Evolutionary conservation across 2,888 invertebrate species (phyloP), one percentile per base, ranked within the genome.

Genomic region (Drosophila pseudotakahashii): DNA sequence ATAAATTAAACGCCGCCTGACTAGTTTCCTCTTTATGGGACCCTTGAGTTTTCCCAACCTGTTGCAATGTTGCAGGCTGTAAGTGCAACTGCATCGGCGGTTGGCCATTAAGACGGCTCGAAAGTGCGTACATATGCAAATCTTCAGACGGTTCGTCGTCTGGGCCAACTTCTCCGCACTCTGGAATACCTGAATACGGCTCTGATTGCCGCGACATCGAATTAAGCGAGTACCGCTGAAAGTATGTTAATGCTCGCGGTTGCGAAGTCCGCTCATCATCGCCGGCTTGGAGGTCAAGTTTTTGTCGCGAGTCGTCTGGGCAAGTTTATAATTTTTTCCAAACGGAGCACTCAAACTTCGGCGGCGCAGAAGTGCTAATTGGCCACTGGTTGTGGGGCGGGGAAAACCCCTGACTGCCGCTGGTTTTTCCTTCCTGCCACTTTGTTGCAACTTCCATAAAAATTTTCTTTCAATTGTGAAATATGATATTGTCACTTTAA

Each of bases 181-280:
- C 6, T 11, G 9, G 30, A n/a, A 11, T 10, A 16, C 32, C 14
- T 32, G 16, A 47, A 61, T 62, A 16, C 26, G 50, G 19, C 51
- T 45, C 51, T 69, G 70, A 70, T 68, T 71, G 69, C 37, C 42
- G 37, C 39, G 32, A 45, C 48, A 54, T 26, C 60, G 41, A 54
- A 59, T 54, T 26, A 64, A 45, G 72, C 53, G 42, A 73, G 73
- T 73, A 74, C 74, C 37, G 45, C 39, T 9, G 63, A 78, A 73
- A 76, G 70, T 81, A 73, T 79, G 81, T 79, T 79, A 79, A 79
- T 79, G 81, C 57, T 45, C 39, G 34, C 32, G 37, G 50, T 59
- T 59, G 67, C 48, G 45, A 79, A 64, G 80, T 69, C 36, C 9
- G 44, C 53, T 30, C 32, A 42, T 77, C 80, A 63, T 48, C 77